Evolutionary conservation across 2,888 invertebrate genomes (phyloP), one percentile per base, ranked within the genome.

Genomic region (Creontiades dilutus): DNA sequence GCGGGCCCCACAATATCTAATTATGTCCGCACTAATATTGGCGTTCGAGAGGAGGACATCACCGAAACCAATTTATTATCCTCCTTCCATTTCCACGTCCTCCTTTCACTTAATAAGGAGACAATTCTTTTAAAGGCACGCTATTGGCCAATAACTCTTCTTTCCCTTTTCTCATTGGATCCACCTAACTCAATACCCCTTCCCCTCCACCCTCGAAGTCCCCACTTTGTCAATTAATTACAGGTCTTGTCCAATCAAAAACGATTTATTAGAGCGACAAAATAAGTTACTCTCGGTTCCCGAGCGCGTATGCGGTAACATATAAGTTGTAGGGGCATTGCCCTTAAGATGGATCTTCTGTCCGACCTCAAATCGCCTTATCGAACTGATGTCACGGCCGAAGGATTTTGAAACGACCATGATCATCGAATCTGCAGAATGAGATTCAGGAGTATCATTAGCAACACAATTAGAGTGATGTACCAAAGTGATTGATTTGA

Each of bases 81-180:
- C 61, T 57, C n/a, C 80, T 48, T 80, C 48, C 80, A 47, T n/a
- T 37, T 19, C 48, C 46, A 80, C 48, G 52, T 23, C 23, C 28
- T 47, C 48, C 76, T 75, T 68, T 78, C 89, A 89, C 89, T 89
- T 89, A 89, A 89, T 89, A 89, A 89, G 89, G 61, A 78, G 89
- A 89, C 89, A 89, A 89, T 89, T 84, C 89, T 84, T 89, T 89
- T 89, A 82, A 84, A 88, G 81, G 57, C 52, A 88, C 55, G 88
- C 80, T 88, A 88, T 88, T 88, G 88, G 80, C 61, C 88, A 48
- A 88, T 88, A 88, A 88, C 88, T 88, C 88, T 88, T 88, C 52
- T 75, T 37, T 68, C 68, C 88, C 55, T 80, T 37, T 47, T 57
- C 88, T 76, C 86, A 86, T 86, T 76, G 86, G 86, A 46, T 86